Evolutionary conservation across 2,797 vertebrate species (phyloP).

Genomic region (Amphiprion clarkii): DNA sequence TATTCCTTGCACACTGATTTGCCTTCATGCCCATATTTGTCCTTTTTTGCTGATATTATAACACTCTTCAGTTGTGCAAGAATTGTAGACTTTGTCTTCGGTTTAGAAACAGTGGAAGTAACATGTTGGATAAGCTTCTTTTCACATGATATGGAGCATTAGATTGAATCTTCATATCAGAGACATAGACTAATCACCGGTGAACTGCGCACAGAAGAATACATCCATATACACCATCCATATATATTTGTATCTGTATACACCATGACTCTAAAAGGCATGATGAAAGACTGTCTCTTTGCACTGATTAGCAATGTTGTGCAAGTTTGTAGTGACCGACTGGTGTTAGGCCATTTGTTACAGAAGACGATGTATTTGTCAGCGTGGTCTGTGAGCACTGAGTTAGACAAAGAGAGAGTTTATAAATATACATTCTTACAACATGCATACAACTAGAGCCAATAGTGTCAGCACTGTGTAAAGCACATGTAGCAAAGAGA

Average conservation of each 20-base stretch:
- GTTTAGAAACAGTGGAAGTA: too few species aligned
- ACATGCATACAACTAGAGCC: neutral
- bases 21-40: neutral
- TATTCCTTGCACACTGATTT: constrained; percentile 4
- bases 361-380: neutral
- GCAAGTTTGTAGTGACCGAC: neutral
- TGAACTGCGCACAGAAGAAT: constrained; percentile 22
- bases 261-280: constrained; percentile 9
- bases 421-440: neutral
- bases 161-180: neutral
- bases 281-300: neutral
- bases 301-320: neutral
- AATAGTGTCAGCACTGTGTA: too few species aligned
- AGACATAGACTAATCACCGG: neutral
- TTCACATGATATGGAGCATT: neutral
- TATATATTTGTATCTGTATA: too few species aligned
- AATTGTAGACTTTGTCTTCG: too few species aligned
- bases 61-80: neutral
- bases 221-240: too few species aligned
- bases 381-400: neutral
- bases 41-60: neutral
- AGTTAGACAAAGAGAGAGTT: neutral
- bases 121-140: neutral
- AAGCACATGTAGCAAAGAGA: too few species aligned
- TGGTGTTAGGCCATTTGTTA: neutral